phyloP scores from a whole-genome alignment of 2,797 vertebrate genomes.

The Cossypha heuglini region DNA sequence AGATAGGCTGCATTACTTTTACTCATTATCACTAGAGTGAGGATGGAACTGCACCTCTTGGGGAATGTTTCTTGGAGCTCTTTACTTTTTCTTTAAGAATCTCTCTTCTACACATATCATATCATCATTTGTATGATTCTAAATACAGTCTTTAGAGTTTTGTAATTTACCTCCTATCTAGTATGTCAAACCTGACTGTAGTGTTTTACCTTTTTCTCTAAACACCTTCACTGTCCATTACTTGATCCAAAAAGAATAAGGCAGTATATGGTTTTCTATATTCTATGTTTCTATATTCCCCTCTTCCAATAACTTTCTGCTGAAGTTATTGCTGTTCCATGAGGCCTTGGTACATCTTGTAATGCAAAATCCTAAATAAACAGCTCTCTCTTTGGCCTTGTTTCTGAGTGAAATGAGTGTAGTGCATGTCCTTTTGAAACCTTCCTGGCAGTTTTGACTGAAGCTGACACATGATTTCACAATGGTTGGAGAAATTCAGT shows the following conservation, averaged over 20 bases:
- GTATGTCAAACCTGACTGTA: not conserved
- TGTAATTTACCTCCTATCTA: not conserved
- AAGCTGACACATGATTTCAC: not conserved
- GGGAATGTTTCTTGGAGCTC: not conserved
- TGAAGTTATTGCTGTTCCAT: not conserved
- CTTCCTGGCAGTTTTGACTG: not conserved
- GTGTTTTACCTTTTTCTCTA: not conserved
- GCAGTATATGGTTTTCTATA: not conserved
- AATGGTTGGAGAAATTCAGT: not conserved
- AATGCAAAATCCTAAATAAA: not conserved
- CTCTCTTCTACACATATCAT: accelerated
- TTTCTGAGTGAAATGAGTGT: not conserved
- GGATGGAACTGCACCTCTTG: not conserved
- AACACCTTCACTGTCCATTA: not conserved
- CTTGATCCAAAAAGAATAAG: not conserved
- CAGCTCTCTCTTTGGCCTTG: not conserved
- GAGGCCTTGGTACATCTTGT: not conserved
- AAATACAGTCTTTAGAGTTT: not conserved
- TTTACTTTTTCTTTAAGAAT: not conserved
- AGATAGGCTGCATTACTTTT: not conserved
- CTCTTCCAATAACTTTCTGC: not conserved
- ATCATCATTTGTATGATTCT: not conserved
- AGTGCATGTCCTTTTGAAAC: not conserved
- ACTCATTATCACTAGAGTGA: not conserved
- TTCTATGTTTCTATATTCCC: not conserved